Evolutionary conservation across 2,797 vertebrate species (phyloP), one percentile per base, ranked within the genome.

Genomic region (Scolopax rusticola): DNA sequence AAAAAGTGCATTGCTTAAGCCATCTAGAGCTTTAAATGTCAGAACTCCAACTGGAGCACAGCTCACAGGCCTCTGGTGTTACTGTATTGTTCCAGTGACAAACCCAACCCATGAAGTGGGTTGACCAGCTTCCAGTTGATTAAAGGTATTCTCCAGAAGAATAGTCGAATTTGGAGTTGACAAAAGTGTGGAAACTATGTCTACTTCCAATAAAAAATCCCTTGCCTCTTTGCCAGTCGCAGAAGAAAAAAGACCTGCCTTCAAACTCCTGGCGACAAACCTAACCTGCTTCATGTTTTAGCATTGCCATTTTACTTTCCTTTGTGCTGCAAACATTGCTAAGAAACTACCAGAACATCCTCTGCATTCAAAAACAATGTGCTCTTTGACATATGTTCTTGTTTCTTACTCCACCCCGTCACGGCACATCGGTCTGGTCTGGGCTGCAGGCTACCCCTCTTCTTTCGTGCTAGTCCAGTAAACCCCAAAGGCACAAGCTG

Each of bases 71-170:
- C 78, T 83, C 84, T 69, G 91, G 9, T 93, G 89, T 90, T 95
- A 78, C 65, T 48, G 28, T 33, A 48, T 73, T 91, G 69, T 93
- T 96, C 94, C 93, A 92, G 83, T 23, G 76, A 86, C 84, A 82
- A 92, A 75, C 65, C 16, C 9, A 45, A 16, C 71, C 53, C 78
- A 14, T 53, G 41, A 57, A 87, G 68, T 12, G 81, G n/a, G 64
- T 87, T 94, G 90, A 93, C 40, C 50, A 59, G 71, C 64, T 93
- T 97, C 88, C 95, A 97, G 88, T 41, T 54, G 88, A 93, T 95
- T 85, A 85, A 96, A 97, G 95, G 86, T 71, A 69, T 87, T 95
- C 91, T 97, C 85, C 94, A 95, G 86, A 82, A 93, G 85, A 93
- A 67, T 27, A 5, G 64, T n/a, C 68, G 76, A 74, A 80, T 83